Base-by-base conservation (phyloP, 2,113 vertebrate species). In the Calidris pygmaea region DNA sequence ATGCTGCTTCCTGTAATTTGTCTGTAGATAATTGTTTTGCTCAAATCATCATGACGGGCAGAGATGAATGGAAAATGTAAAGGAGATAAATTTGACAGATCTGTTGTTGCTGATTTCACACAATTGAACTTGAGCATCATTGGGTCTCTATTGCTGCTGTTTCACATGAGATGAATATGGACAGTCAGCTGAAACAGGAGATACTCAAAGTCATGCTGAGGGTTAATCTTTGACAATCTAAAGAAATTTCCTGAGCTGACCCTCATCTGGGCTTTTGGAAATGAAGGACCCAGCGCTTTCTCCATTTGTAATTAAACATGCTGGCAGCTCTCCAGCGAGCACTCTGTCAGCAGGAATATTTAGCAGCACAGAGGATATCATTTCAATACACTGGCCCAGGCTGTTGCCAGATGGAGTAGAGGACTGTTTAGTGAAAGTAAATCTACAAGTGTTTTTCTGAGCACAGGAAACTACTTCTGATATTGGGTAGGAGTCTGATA, bases 291-390 rank as follows among this genome's bases (percentile, higher is more conserved):
- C 79, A 52, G 50, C 0, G 2, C 60, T 92, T 59, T 74, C 68
- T 90, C 53, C 45, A 70, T 85, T 86, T 96, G 92, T 87, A 95
- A 96, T 95, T 94, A 96, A 93, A 73, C 34, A 5, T 26, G 23
- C 76, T 93, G 94, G 95, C 92, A 63, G 41, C 68, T 66, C 48
- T 95, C 93, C 87, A 95, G 10, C 0, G 2, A 86, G 59, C 27
- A 4, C 62, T 94, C 84, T 70, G 16, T 45, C 20, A 80, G 92
- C 45, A 75, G 89, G 53, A 85, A 60, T 66, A 85, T 86, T 85
- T 65, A 93, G 81, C 52, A 88, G 91, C 67, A 59, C 53, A 47
- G 87, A 77, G 59, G 58, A 39, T 78, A 41, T 77, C 0, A 76
- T 73, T 78, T 78, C 92, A 68, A 24, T n/a, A 52, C 39, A 35